phyloP scores from a whole-genome alignment of 2,888 invertebrate species.

The Ornithoptera priamus region DNA sequence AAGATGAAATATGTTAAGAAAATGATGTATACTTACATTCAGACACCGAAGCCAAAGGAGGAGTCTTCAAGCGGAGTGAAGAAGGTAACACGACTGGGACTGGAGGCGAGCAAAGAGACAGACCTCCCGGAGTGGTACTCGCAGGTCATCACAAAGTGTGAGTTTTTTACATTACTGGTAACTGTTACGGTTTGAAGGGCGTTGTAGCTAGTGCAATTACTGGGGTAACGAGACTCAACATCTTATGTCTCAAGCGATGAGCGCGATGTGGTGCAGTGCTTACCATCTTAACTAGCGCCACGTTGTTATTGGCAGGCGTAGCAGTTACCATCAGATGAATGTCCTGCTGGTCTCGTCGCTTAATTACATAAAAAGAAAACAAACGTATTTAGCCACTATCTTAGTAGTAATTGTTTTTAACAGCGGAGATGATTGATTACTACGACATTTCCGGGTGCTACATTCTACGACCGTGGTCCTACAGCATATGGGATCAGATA shows the following conservation, averaged over 20 bases:
- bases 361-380: too few relatives aligned
- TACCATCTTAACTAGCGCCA: too few relatives aligned
- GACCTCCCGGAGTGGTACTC: conserved; percentile 99
- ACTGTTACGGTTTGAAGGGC: too few relatives aligned
- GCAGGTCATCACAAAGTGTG: conserved; percentile 85
- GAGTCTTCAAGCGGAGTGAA: conserved; percentile 81
- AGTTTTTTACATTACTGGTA: conserved; percentile 35
- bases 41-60: conserved; percentile 72
- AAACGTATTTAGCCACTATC: too few relatives aligned
- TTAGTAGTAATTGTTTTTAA: conserved; percentile 12
- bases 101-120: conserved; percentile 95
- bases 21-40: not conserved
- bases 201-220: too few relatives aligned
- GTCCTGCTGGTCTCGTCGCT: too few relatives aligned
- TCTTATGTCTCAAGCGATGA: too few relatives aligned
- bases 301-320: too few relatives aligned
- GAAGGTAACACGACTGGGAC: conserved; percentile 95
- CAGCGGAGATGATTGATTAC: conserved; percentile 98
- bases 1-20: too few relatives aligned
- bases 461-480: conserved; percentile 98
- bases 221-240: too few relatives aligned
- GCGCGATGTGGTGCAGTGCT: too few relatives aligned
- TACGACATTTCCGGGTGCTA: conserved; percentile 99
- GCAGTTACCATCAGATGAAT: too few relatives aligned
- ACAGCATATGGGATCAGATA: conserved; percentile 96